A percentile compares a stretch with the other conserved stretches of the same genome.
Evolutionary conservation across 2,888 invertebrate genomes (phyloP).

Genomic region (Spodoptera picta): DNA sequence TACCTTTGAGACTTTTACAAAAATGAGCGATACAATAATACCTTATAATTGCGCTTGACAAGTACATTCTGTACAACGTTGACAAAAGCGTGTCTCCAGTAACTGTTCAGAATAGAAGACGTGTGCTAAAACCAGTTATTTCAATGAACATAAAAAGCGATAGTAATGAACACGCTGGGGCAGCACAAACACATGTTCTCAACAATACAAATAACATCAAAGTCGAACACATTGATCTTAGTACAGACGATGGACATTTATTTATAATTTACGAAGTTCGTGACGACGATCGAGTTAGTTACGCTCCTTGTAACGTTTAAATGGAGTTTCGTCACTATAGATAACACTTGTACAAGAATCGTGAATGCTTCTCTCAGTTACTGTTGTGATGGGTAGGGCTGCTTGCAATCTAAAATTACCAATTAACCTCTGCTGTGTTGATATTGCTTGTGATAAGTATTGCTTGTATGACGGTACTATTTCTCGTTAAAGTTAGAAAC

Average conservation of each 20-base stretch:
- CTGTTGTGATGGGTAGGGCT: slow-evolving; percentile 57
- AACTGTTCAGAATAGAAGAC: too few species aligned
- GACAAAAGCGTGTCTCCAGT: too few species aligned
- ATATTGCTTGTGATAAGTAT: not conserved
- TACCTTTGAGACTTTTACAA: too few species aligned
- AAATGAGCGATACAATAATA: too few species aligned
- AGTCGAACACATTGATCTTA: slow-evolving; percentile 65
- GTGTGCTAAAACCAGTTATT: not conserved
- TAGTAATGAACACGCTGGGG: too few species aligned
- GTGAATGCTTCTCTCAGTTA: slow-evolving; percentile 68
- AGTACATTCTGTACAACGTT: too few species aligned
- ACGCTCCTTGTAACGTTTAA: slow-evolving; percentile 75
- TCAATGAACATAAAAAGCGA: slow-evolving; percentile 3
- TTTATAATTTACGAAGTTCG: slow-evolving; percentile 78
- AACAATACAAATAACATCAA: slow-evolving; percentile 41
- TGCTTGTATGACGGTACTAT: not conserved
- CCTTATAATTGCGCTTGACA: too few species aligned
- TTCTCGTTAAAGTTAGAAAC: not conserved
- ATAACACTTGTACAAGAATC: slow-evolving; percentile 77
- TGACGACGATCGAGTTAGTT: slow-evolving; percentile 74
- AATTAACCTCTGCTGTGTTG: not conserved
- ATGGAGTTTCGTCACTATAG: slow-evolving; percentile 78
- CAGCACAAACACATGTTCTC: too few species aligned
- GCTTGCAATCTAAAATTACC: not conserved
- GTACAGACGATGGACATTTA: slow-evolving; percentile 59